Conservation (phyloP, 2,888 invertebrate genomes). For the Choreutis nemorana region DNA sequence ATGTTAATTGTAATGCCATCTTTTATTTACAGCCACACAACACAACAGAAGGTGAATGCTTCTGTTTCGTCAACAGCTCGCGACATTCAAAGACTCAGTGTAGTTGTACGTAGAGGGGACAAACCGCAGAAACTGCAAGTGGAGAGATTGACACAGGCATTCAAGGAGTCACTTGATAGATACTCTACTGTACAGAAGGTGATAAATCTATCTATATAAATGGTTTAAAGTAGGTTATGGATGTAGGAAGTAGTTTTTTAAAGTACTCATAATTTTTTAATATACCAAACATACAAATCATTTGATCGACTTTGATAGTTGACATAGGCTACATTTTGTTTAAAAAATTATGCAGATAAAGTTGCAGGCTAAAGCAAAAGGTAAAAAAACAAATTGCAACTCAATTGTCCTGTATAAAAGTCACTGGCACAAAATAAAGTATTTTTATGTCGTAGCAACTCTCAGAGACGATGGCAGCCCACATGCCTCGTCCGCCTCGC, state of each 20-base stretch:
- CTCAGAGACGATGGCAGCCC: constrained; percentile 73
- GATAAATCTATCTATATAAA: constrained; percentile 11
- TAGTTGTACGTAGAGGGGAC: constrained; percentile 74
- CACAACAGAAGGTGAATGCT: constrained; percentile 77
- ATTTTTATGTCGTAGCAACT: constrained; percentile 50
- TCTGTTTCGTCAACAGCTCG: constrained; percentile 77
- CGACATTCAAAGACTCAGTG: constrained; percentile 75
- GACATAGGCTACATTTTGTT: no score
- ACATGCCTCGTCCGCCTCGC: constrained; percentile 50
- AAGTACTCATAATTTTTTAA: no score
- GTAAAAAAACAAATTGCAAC: background rate
- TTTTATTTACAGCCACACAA: constrained; percentile 69
- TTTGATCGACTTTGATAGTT: no score
- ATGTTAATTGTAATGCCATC: no score
- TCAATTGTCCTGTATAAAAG: no score
- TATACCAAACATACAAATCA: no score
- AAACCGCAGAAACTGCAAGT: constrained; percentile 85
- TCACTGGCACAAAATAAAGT: background rate
- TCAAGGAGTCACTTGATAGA: constrained; percentile 78
- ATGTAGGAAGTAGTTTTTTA: no score
- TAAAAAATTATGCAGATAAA: no score
- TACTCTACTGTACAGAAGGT: constrained; percentile 86
- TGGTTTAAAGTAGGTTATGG: no score
- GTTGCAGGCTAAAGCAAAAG: background rate
- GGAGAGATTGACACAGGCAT: constrained; percentile 83